A percentile compares a stretch with the other conserved stretches of the same genome.
Conservation (phyloP, 2,888 invertebrate species). For the Adelognathus sp. region DNA sequence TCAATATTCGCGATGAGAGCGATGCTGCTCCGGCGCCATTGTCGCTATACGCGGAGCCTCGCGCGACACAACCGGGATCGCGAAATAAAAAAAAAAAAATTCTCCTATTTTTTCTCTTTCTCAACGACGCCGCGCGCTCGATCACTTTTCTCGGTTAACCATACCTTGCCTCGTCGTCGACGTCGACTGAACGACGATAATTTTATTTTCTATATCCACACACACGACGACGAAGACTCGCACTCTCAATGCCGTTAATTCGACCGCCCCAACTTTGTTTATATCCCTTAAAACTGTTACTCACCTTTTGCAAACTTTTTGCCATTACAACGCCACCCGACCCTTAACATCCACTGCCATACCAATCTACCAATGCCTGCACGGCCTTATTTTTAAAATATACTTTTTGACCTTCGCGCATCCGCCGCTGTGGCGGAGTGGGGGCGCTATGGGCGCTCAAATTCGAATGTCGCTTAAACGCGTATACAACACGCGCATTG, state of each 20-base stretch:
- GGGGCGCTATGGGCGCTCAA: slow-evolving; percentile 75
- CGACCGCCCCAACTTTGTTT: no score
- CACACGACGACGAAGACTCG: no score
- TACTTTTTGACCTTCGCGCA: slow-evolving; percentile 81
- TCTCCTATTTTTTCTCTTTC: slow-evolving; percentile 6
- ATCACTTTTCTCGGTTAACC: not conserved
- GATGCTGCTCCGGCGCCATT: slow-evolving; percentile 77
- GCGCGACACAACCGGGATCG: slow-evolving; percentile 57
- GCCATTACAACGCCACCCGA: slow-evolving; percentile 91
- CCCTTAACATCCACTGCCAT: slow-evolving; percentile 89
- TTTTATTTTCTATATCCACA: no score
- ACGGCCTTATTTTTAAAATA: slow-evolving; percentile 81
- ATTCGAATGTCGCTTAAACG: slow-evolving; percentile 72
- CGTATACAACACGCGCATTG: slow-evolving; percentile 10
- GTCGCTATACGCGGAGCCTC: slow-evolving; percentile 73
- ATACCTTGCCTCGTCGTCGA: not conserved
- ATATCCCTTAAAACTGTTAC: slow-evolving; percentile 76
- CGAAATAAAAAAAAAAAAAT: slow-evolving; percentile 59
- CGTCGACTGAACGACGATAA: no score
- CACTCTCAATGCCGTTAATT: no score
- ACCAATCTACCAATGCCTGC: slow-evolving; percentile 77
- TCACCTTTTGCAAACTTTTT: slow-evolving; percentile 90
- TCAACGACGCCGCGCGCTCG: not conserved
- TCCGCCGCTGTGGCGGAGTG: slow-evolving; percentile 74
- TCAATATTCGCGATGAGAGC: slow-evolving; percentile 73